A percentile compares a stretch with the other conserved stretches of the same genome.
Conservation (phyloP, 1,140 invertebrate species). For the Hylaeus volcanicus region DNA sequence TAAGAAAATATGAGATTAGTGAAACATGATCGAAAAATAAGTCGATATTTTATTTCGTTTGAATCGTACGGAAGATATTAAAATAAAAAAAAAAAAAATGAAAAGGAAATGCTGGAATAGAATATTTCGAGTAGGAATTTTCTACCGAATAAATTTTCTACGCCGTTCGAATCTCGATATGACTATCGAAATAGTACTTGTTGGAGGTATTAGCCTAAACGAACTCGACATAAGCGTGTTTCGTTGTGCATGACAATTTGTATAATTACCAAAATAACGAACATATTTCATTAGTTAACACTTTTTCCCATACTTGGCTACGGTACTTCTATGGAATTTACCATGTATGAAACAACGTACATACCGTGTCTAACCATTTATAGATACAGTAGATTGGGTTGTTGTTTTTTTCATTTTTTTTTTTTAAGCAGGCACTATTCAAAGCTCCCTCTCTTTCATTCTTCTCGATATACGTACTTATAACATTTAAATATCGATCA, state of each 20-base stretch:
- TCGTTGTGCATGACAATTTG: conserved; percentile 22
- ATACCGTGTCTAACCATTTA: conserved; percentile 57
- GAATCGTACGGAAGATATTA: background rate
- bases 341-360: conserved; percentile 41
- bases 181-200: background rate
- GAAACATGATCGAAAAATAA: background rate
- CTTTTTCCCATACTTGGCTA: conserved; percentile 59
- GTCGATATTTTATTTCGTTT: background rate
- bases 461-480: conserved; percentile 51
- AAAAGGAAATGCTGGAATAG: background rate
- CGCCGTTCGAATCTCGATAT: background rate
- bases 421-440: conserved; percentile 79
- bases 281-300: conserved; percentile 48
- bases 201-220: background rate
- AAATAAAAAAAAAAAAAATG: background rate
- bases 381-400: conserved; percentile 67
- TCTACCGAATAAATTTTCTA: background rate
- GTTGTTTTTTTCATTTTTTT: conserved; percentile 5
- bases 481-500: conserved; percentile 61
- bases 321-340: conserved; percentile 45
- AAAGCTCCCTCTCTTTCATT: conserved; percentile 74
- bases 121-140: background rate
- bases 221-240: conserved; percentile 14
- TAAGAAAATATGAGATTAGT: background rate
- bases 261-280: conserved; percentile 24